These are phyloP conservation scores for Pachycephala philippinensis DNA, from an alignment of 2,113 vertebrate species.

Conservation along the genomic window DNA sequence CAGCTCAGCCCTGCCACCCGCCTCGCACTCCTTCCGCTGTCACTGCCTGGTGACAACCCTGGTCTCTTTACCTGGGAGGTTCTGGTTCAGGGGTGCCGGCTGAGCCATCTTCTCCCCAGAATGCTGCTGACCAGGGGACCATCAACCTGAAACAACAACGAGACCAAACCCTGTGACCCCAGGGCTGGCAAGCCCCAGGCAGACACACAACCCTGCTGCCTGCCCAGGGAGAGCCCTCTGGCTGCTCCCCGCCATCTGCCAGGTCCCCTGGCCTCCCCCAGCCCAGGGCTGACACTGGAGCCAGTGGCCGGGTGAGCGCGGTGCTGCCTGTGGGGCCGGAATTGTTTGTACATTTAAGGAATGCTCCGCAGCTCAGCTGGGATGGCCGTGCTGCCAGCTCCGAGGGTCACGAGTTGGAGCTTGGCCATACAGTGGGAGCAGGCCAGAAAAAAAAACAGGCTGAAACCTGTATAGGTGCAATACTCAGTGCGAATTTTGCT, in stretches of 20 bases:
- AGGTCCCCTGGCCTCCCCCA: not conserved
- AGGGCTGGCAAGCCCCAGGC: rapidly evolving
- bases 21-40: rapidly evolving
- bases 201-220: not conserved
- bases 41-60: rapidly evolving
- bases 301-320: rapidly evolving
- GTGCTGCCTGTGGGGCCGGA: not conserved
- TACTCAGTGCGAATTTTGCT: not conserved
- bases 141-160: not conserved
- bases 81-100: constrained; percentile 81
- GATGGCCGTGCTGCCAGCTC: not conserved
- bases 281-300: not conserved
- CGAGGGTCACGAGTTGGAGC: not conserved
- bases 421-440: not conserved
- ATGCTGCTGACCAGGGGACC: not conserved
- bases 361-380: not conserved
- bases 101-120: constrained; percentile 77
- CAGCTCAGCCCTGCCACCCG: not conserved
- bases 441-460: not conserved
- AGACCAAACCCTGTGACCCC: not conserved
- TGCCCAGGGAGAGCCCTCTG: rapidly evolving
- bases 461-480: not conserved
- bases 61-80: constrained; percentile 78
- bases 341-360: constrained; percentile 45
- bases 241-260: rapidly evolving